Conservation (phyloP, 2,888 invertebrate genomes). For the Orchesellides sinensis region DNA sequence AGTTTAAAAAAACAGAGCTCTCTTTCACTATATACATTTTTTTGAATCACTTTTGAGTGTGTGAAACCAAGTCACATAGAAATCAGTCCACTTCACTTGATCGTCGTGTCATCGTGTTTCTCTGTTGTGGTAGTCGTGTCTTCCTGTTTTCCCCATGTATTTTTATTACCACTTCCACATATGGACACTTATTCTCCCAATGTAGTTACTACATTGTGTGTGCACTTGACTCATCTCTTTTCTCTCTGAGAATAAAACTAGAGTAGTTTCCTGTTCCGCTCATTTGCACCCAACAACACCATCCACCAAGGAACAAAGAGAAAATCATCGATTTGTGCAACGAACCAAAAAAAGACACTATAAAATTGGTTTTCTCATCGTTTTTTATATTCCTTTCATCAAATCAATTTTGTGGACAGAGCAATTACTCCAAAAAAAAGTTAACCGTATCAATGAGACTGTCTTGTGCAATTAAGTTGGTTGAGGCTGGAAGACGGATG, state of each 20-base stretch:
- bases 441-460: conserved; percentile 47
- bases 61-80: conserved; percentile 6
- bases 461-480: conserved; percentile 7
- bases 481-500: conserved; percentile 25
- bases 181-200: background rate
- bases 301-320: background rate
- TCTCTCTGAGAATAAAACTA: no score
- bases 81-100: conserved; percentile 8
- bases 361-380: conserved; percentile 45
- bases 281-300: background rate
- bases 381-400: no score
- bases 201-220: conserved; percentile 4
- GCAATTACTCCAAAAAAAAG: background rate
- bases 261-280: background rate
- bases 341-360: conserved; percentile 18
- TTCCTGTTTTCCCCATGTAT: background rate
- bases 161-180: background rate
- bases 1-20: background rate
- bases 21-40: background rate
- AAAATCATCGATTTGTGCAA: conserved; percentile 19
- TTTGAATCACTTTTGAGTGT: background rate
- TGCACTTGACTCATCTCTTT: background rate
- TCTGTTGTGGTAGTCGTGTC: background rate
- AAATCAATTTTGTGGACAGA: conserved; percentile 27
- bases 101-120: background rate